Conservation (phyloP, 2,113 vertebrate genomes). For the Oxyruncus cristatus region DNA sequence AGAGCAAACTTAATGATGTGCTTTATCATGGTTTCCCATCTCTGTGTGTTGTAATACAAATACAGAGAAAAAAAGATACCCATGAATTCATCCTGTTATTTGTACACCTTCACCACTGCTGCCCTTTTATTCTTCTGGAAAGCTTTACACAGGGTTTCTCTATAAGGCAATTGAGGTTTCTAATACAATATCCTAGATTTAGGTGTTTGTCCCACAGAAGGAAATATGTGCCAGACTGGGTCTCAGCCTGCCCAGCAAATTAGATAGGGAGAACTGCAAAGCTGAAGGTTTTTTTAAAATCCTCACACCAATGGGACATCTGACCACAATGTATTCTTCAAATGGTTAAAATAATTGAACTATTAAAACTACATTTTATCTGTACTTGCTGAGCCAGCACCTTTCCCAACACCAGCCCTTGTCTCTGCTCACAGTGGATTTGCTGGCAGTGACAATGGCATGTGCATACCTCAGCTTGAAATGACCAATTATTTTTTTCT, state of each 20-base stretch:
- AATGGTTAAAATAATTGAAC: neutral
- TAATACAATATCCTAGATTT: slow-evolving; percentile 41
- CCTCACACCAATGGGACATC: neutral
- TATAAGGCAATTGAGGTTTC: slow-evolving; percentile 46
- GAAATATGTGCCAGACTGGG: neutral
- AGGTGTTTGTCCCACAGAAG: neutral
- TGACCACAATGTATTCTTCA: neutral
- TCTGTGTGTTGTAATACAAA: neutral
- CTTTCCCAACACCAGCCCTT: neutral
- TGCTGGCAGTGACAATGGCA: neutral
- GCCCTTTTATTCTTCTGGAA: slow-evolving; percentile 42
- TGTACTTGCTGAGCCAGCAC: neutral
- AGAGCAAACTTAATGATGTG: neutral
- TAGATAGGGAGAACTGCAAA: neutral
- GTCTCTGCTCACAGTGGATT: accelerated
- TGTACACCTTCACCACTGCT: neutral
- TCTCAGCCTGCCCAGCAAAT: neutral
- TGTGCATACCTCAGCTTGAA: accelerated
- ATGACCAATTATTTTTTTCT: neutral
- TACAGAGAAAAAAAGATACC: neutral
- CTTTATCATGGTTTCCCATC: neutral
- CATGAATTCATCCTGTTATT: neutral
- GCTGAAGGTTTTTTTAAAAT: neutral
- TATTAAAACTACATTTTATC: neutral
- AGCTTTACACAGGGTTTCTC: neutral